Conservation (phyloP, 2,797 vertebrate genomes). For the Hydrolagus colliei region DNA sequence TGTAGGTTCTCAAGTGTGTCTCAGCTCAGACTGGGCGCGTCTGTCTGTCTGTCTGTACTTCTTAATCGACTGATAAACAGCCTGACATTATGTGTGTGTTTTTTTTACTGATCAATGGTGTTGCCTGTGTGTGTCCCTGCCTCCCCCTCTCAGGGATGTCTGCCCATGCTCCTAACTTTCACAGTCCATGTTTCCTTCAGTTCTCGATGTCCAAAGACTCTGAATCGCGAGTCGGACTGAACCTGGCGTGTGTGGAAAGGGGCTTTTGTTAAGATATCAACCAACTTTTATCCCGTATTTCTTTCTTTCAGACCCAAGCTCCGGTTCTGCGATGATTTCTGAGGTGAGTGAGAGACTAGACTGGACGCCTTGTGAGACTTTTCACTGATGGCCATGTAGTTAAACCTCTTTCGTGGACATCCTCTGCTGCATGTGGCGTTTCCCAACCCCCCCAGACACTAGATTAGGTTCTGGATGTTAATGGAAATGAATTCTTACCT, state of each 20-base stretch:
- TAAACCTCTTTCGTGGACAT: background rate
- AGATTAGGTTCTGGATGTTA: too few relatives aligned
- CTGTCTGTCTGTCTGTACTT: background rate
- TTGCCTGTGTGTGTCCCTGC: background rate
- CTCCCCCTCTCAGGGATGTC: background rate
- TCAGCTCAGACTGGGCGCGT: background rate
- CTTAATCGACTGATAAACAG: background rate
- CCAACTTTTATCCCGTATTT: background rate
- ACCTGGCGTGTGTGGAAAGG: too few relatives aligned
- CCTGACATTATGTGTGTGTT: background rate
- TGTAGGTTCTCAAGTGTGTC: background rate
- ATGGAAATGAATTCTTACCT: too few relatives aligned
- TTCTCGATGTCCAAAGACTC: background rate
- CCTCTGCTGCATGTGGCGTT: background rate
- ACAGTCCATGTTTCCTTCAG: background rate
- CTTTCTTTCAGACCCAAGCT: background rate
- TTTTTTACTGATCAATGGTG: too few relatives aligned
- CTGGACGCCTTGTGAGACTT: too few relatives aligned
- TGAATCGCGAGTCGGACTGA: background rate
- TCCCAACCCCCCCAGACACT: background rate
- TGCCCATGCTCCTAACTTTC: background rate
- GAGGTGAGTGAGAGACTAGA: background rate
- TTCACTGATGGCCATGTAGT: background rate
- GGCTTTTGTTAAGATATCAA: too few relatives aligned
- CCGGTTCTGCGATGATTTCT: conserved; percentile 7